phyloP scores from a whole-genome alignment of 2,797 vertebrate genomes.

The Arctocebus calabarensis region DNA sequence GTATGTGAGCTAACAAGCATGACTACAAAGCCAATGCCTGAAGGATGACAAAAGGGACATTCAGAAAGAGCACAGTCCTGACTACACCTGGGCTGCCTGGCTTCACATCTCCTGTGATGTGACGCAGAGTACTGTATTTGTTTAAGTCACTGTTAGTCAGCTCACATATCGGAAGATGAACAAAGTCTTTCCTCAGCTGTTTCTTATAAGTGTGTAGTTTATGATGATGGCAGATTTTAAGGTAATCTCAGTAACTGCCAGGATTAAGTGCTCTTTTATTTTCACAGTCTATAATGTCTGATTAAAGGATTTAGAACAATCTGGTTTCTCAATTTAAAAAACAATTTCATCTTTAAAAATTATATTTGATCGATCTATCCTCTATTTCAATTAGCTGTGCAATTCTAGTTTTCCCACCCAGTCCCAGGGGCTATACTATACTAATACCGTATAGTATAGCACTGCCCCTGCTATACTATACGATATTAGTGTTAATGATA shows the following conservation, averaged over 20 bases:
- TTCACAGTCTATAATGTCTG: neutral
- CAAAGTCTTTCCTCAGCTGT: neutral
- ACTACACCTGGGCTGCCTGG: neutral
- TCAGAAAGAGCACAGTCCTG: neutral
- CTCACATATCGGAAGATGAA: neutral
- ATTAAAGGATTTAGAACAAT: constrained; percentile 27
- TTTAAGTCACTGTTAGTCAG: neutral
- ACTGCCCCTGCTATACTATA: too few relatives aligned
- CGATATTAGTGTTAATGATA: neutral
- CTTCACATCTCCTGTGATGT: neutral
- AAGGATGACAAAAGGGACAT: neutral
- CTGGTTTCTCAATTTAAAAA: constrained; percentile 16
- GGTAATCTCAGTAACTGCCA: neutral
- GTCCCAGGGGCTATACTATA: neutral
- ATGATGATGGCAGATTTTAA: neutral
- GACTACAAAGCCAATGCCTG: neutral
- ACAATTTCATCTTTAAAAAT: constrained; percentile 17
- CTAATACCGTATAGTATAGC: too few relatives aligned
- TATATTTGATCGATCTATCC: neutral
- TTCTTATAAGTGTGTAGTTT: neutral
- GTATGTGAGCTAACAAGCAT: neutral
- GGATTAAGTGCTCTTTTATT: neutral
- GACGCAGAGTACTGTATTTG: neutral
- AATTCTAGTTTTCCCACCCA: constrained; percentile 37
- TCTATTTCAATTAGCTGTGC: neutral